Conservation (phyloP, 2,113 vertebrate species). For the human (Homo sapiens) region GRCh38 chr15:59153501-59154000, state of each 20-base stretch:
- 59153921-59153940: background rate
- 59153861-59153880: background rate
- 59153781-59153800: conserved; percentile 88
- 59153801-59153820: background rate
- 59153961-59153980: too few species aligned
- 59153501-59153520: background rate
- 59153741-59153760: conserved; percentile 81
- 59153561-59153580: rapidly evolving
- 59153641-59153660: conserved; percentile 84
- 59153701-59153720: conserved; percentile 84
- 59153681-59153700: conserved; percentile 83
- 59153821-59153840: background rate
- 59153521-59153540: background rate
- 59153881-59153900: background rate
- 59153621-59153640: conserved; percentile 92
- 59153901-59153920: background rate
- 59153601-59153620: conserved; percentile 95
- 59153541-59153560: rapidly evolving
- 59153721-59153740: conserved; percentile 77
- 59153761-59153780: conserved; percentile 90
- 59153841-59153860: background rate
- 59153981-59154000: background rate
- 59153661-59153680: conserved; percentile 87
- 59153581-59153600: conserved; percentile 96
- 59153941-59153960: background rate